A percentile compares a stretch with the other conserved stretches of the same genome.
Evolutionary conservation across 2,888 invertebrate species (phyloP).

Genomic region (Arge pagana): DNA sequence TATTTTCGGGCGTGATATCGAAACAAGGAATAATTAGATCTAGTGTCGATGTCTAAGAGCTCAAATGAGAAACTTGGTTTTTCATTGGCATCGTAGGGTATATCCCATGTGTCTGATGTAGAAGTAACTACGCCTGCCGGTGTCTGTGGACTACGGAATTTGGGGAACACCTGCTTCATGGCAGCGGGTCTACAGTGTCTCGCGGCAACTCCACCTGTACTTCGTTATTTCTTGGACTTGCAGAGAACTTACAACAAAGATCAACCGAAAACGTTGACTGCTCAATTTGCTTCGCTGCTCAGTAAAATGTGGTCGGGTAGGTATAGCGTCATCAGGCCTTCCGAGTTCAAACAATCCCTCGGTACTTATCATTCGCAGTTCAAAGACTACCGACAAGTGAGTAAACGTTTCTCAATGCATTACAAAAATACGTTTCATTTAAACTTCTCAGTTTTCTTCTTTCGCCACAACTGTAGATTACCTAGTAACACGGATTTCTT

Average conservation of each 20-base stretch:
- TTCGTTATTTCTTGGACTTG: slow-evolving; percentile 60
- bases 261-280: slow-evolving; percentile 56
- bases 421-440: background rate
- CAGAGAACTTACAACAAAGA: slow-evolving; percentile 49
- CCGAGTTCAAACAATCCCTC: slow-evolving; percentile 64
- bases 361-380: slow-evolving; percentile 66
- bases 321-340: slow-evolving; percentile 61
- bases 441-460: slow-evolving; percentile 1
- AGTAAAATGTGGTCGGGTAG: slow-evolving; percentile 66
- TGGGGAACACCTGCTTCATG: slow-evolving; percentile 66
- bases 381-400: slow-evolving; percentile 67
- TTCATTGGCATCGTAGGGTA: background rate
- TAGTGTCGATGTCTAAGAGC: too few relatives aligned
- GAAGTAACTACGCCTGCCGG: slow-evolving; percentile 55
- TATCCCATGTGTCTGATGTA: slow-evolving; percentile 11
- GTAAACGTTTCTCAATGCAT: background rate
- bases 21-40: too few relatives aligned
- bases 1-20: too few relatives aligned
- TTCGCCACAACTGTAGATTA: slow-evolving; percentile 10
- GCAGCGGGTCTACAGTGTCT: slow-evolving; percentile 64
- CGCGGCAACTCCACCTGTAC: slow-evolving; percentile 62
- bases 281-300: slow-evolving; percentile 61
- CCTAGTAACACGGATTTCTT: slow-evolving; percentile 6
- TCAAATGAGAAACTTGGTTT: background rate
- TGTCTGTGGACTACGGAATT: slow-evolving; percentile 63